Evolutionary conservation across 2,797 vertebrate genomes (phyloP), one percentile per base, ranked within the genome.

Genomic region (Parauchenoglanis punctatus): DNA sequence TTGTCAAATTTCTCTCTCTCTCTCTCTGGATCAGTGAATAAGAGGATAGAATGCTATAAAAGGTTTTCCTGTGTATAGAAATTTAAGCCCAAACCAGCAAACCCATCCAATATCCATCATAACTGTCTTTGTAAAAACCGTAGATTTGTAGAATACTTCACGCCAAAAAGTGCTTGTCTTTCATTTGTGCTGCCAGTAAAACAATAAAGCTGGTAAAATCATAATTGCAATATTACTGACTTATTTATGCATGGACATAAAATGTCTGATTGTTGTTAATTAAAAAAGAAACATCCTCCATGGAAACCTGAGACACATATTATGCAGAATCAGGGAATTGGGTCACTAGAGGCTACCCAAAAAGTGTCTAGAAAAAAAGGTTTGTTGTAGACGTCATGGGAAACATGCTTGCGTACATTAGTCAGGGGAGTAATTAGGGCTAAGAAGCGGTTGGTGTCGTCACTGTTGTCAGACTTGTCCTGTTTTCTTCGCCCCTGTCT

Each of bases 311-410:
- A 83, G 44, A 86, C 44, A 84, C 35, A 67, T 46, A 1, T 49
- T 81, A 44, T 18, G 35, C 28, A 73, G 80, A 91, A 91, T 63
- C 25, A 73, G 89, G 87, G 89, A 90, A 89, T 78, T 89, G 80
- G 89, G 88, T 88, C 88, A 89, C 83, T n/a, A 4, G 20, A 63
- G 35, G 78, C 76, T 78, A 23, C 54, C 28, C 11, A 54, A 85
- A 40, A 68, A 65, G 54, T 11, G 18, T 12, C 11, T 73, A 81
- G 63, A 75, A 90, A 81, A 75, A 88, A 86, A 86, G 35, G 2
- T 40, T 80, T 58, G 81, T 67, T 85, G 84, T 77, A 87, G 85
- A 76, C 85, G 83, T 83, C 17, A 70, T 83, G 82, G 72, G 63
- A 81, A 86, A 63, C 72, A 84, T 63, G 63, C 54, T 13, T 28